Conservation (phyloP, 2,888 invertebrate species). For the Epicampocera succincta region DNA sequence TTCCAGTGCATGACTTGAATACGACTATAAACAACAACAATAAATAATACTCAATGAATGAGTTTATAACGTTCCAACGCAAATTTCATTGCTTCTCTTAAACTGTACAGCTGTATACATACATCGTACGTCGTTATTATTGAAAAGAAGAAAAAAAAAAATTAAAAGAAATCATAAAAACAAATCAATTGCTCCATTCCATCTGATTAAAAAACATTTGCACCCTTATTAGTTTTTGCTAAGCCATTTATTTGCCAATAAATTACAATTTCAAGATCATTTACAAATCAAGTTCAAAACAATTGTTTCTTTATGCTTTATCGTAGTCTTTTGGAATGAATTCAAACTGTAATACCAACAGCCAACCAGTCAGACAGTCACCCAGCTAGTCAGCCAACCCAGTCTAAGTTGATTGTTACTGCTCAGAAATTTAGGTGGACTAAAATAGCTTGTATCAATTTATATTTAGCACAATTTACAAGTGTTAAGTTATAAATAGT, state of each 20-base stretch:
- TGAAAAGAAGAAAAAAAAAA: not conserved
- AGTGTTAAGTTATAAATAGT: constrained; percentile 30
- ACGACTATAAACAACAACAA: constrained; percentile 41
- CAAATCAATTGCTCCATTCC: not conserved
- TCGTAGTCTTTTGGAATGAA: not conserved
- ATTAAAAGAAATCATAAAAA: too few relatives aligned
- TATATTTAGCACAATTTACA: constrained; percentile 11
- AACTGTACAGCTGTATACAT: constrained; percentile 11
- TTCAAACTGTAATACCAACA: constrained; percentile 2
- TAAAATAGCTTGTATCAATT: constrained; percentile 44
- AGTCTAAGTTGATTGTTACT: constrained; percentile 42
- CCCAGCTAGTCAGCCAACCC: not conserved
- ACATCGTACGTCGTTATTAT: constrained; percentile 29
- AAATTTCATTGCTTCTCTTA: constrained; percentile 7
- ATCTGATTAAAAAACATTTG: constrained; percentile 13
- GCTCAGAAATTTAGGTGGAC: constrained; percentile 25
- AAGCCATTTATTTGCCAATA: constrained; percentile 4
- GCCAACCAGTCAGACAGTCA: constrained; percentile 19
- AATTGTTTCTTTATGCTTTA: constrained; percentile 5
- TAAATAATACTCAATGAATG: constrained; percentile 39
- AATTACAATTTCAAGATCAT: constrained; percentile 12
- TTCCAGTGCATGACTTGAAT: constrained; percentile 78
- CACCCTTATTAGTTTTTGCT: constrained; percentile 14
- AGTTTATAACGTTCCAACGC: constrained; percentile 47
- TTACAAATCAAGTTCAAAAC: constrained; percentile 50